phyloP scores from a whole-genome alignment of 2,797 vertebrate species.

The Lepus oiostolus region DNA sequence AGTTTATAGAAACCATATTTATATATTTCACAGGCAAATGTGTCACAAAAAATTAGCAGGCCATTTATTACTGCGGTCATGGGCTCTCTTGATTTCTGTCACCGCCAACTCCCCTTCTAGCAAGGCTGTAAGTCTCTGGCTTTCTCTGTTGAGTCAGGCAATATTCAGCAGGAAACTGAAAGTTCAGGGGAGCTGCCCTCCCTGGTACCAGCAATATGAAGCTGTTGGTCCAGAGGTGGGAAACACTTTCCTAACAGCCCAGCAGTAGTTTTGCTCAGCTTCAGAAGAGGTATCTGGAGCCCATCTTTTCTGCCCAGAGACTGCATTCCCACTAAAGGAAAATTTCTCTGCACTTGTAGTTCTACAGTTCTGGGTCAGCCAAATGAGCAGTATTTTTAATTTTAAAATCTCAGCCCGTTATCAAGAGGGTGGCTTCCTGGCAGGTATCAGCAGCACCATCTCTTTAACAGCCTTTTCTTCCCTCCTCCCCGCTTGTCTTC shows the following conservation, averaged over 20 bases:
- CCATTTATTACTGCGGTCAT: neutral
- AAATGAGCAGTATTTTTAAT: conserved; percentile 81
- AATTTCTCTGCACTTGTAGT: conserved; percentile 33
- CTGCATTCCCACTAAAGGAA: conserved; percentile 67
- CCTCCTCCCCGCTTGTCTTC: conserved; percentile 60
- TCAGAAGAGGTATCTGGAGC: conserved; percentile 51
- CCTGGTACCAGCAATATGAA: conserved; percentile 45
- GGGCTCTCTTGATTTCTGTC: conserved; percentile 19
- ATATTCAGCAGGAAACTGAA: conserved; percentile 47
- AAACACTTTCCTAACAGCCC: conserved; percentile 52
- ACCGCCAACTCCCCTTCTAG: neutral
- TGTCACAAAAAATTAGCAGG: neutral
- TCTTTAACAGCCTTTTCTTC: conserved; percentile 36
- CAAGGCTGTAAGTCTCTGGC: neutral
- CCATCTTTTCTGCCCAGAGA: conserved; percentile 42
- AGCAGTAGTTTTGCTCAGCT: conserved; percentile 59
- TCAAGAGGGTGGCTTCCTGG: conserved; percentile 69
- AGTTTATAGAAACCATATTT: conserved; percentile 29
- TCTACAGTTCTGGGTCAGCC: conserved; percentile 67
- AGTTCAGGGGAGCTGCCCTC: conserved; percentile 62
- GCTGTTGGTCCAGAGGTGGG: conserved; percentile 35
- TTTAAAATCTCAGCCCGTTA: conserved; percentile 78
- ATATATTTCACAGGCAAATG: conserved; percentile 34
- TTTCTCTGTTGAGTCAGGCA: conserved; percentile 54
- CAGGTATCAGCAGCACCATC: conserved; percentile 25